Evolutionary conservation across 2,888 invertebrate species (phyloP), one percentile per base, ranked within the genome.

Genomic region (Elgonia sp.): DNA sequence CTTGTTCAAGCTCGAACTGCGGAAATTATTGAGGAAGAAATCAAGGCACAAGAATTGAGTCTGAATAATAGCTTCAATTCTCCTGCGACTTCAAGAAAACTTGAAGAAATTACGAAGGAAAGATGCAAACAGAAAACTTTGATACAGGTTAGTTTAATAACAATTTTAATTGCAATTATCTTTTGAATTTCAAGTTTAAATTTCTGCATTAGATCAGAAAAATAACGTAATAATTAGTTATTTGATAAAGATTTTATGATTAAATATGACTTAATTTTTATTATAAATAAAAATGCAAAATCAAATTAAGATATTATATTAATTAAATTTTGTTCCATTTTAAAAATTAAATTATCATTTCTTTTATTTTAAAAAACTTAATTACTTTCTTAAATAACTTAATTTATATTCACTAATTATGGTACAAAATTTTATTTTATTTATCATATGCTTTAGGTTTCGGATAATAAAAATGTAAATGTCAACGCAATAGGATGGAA

Each of bases 51-150:
- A 21, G 89, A 88, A 20, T 39, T 65, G 21, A 81, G 21, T 14
- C 57, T 67, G 0, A 92, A 92, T 93, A 94, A 95, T 92, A 93
- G 93, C 29, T 92, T 92, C 9, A 94, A 95, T 92, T 93, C 96
- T 0, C 94, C 95, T 82, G 95, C 96, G 72, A 95, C 96, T 4
- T 96, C 96, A 0, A 95, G 96, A 83, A 97, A 97, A 93, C 95
- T 97, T 79, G 97, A 97, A 93, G 97, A 97, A 95, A 96, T 98
- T 50, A 97, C 97, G 89, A 96, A 97, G 92, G 97, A 98, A 93
- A 95, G 98, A 80, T 97, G 97, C 55, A 97, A 97, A 92, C 98
- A 98, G 94, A 98, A 98, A 89, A 97, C 97, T 93, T 95, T 98
- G 39, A 97, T 98, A 67, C 96, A 98, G 92, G 86, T 86, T 0